Base-by-base conservation (phyloP, 2,888 invertebrate species). In the Oscheius onirici region DNA sequence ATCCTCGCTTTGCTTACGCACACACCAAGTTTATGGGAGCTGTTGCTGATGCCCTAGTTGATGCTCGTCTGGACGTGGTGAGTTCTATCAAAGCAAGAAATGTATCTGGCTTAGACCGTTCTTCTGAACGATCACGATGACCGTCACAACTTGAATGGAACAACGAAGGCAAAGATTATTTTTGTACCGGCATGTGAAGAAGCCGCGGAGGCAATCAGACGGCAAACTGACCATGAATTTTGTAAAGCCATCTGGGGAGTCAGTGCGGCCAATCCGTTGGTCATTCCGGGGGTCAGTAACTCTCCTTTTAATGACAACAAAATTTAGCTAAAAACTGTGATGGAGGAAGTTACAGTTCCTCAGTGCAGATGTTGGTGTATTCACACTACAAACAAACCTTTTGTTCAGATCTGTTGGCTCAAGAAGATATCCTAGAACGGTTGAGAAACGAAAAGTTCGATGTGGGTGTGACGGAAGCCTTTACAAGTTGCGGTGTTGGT, bases 381-480 rank as follows among this genome's bases (percentile, higher is more conserved):
- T 58, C 2, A 24, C 2, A 22, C n/a, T n/a, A 43, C 5, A 11
- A 10, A n/a, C 10, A 61, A 43, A 10, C 3, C 51, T 51, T 3
- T 1, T 6, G 34, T 34, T 34, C 34, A 65, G 43, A 67, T 67
- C 55, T 67, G 3, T 22, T 67, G 2, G 13, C 43, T 22, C 67
- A 55, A 41, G 26, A 40, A 22, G 55, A 54, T 15, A 24, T 67
- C 22, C 20, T 67, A 8, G 24, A 57, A 3, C 11, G 17, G 11
- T 41, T 67, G 41, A 54, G 24, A 41, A 15, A 54, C 13, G 67
- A 67, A 24, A 61, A 69, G 22, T 69, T 69, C 52, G 61, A 60
- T 49, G 43, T 69, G 28, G 69, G 61, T 20, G 46, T 69, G 15
- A 69, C 69, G 2, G 69, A 69, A 61, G 15, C 43, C n/a, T 69